Base-by-base conservation (phyloP, 2,888 invertebrate genomes). In the Philonicus albiceps region DNA sequence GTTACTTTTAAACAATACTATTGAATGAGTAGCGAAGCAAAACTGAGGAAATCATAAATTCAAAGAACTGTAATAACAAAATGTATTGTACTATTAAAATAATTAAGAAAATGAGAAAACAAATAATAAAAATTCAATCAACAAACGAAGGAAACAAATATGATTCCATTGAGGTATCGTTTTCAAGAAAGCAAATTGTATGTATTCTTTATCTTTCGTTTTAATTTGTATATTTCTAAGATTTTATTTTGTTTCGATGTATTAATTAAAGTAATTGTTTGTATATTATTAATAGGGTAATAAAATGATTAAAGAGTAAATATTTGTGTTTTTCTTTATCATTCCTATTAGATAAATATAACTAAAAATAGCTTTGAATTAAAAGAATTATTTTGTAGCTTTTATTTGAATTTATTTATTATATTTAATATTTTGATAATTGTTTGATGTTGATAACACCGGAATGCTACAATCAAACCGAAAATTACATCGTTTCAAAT, bases 281-380 rank as follows among this genome's bases (percentile, higher is more conserved):
- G 53, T 83, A 83, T 83, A 83, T 83, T 83, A 83, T 83, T 83
- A 83, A 64, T 83, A 83, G 81, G 64, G 64, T 83, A 83, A 83
- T 83, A 83, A 83, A 83, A 83, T 34, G 81, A 83, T 83, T 83
- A 83, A 83, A 83, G 55, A 83, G 19, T 64, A 81, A 55, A 1
- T 11, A 8, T 8, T 2, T 19, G 8, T 64, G 5, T 22, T 22
- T 27, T 22, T 64, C 11, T 64, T 64, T 64, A 55, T 22, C 7
- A 22, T 27, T 64, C 27, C 64, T 43, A 13, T 11, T 11, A 11
- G 11, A 37, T 37, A n/a, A n/a, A n/a, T n/a, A n/a, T n/a, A n/a
- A n/a, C n/a, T n/a, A n/a, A n/a, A n/a, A n/a, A n/a, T n/a, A n/a
- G n/a, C n/a, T n/a, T n/a, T n/a, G n/a, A n/a, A n/a, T n/a, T n/a